phyloP scores from a whole-genome alignment of 2,888 invertebrate species.

The Muschampia plurimacula region DNA sequence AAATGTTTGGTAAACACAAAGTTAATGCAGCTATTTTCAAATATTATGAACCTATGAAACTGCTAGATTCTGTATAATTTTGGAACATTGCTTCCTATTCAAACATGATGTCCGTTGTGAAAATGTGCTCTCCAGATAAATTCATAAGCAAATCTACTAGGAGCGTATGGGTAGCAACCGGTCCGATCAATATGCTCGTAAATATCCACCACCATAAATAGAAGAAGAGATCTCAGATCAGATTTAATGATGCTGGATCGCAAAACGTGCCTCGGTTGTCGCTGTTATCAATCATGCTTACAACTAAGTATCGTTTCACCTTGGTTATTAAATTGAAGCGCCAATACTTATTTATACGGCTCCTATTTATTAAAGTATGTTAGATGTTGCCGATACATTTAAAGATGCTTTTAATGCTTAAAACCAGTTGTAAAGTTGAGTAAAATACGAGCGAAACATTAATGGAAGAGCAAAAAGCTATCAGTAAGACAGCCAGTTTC shows the following conservation, averaged over 20 bases:
- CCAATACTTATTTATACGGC: slow-evolving; percentile 32
- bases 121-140: slow-evolving; percentile 64
- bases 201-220: slow-evolving; percentile 76
- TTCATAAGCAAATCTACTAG: slow-evolving; percentile 51
- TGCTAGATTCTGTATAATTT: no score
- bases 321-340: slow-evolving; percentile 54
- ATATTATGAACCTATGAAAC: no score
- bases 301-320: slow-evolving; percentile 61
- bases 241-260: slow-evolving; percentile 68
- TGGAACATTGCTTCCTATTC: no score
- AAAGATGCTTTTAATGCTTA: slow-evolving; percentile 29
- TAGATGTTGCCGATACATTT: slow-evolving; percentile 32
- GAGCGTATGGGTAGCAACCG: slow-evolving; percentile 40
- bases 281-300: slow-evolving; percentile 72
- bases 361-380: slow-evolving; percentile 31
- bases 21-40: no score
- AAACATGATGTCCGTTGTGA: slow-evolving; percentile 52
- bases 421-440: slow-evolving; percentile 32
- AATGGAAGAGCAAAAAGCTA: slow-evolving; percentile 31
- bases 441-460: slow-evolving; percentile 29
- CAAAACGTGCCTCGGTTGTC: slow-evolving; percentile 66
- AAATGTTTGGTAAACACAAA: neutral
- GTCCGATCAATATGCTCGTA: slow-evolving; percentile 59
- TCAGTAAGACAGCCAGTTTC: slow-evolving; percentile 19
- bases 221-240: slow-evolving; percentile 63